Evolutionary conservation across 2,113 vertebrate species (phyloP), one percentile per base, ranked within the genome.

Genomic region (Sturnira hondurensis): DNA sequence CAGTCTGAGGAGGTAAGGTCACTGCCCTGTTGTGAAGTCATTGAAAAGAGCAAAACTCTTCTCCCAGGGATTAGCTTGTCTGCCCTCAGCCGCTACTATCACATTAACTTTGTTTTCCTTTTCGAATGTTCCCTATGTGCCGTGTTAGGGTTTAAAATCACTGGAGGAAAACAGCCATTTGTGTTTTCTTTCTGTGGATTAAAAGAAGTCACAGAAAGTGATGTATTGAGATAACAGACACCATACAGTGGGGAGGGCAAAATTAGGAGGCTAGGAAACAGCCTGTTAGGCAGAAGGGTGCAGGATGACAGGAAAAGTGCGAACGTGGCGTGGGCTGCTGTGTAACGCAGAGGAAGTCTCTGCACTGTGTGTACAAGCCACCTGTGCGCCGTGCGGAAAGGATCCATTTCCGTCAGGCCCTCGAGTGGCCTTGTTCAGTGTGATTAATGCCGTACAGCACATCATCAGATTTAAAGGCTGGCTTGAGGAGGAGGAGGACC

Each of bases 41-140:
- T 17, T 94, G 84, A 74, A 80, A 94, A 97, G 68, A 91, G 63
- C 17, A 83, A 86, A 96, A 65, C 22, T 78, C 73, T 89, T 94
- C 38, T 93, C 28, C 54, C 17, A 63, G 36, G 65, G 89, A 94
- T 97, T 93, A 86, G 70, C 52, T 61, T 80, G 76, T 95, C 73
- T 76, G 26, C 50, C 17, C 36, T 89, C 12, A 4, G 54, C 68
- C 78, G 26, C 28, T 91, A 33, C 43, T 83, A 24, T 50, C 91
- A n/a, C 26, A 45, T 47, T 63, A 28, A 16, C 73, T 94, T 85
- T 47, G 54, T 54, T 80, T 94, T 71, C 52, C 77, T 73, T 95
- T 94, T 20, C 19, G 67, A 65, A 77, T 83, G 45, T 28, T 20
- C 28, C 54, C 82, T 95, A 33, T 83, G 28, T 58, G 43, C 50